phyloP scores from a whole-genome alignment of 1,140 invertebrate genomes.

The Diplogasteroides magnus region DNA sequence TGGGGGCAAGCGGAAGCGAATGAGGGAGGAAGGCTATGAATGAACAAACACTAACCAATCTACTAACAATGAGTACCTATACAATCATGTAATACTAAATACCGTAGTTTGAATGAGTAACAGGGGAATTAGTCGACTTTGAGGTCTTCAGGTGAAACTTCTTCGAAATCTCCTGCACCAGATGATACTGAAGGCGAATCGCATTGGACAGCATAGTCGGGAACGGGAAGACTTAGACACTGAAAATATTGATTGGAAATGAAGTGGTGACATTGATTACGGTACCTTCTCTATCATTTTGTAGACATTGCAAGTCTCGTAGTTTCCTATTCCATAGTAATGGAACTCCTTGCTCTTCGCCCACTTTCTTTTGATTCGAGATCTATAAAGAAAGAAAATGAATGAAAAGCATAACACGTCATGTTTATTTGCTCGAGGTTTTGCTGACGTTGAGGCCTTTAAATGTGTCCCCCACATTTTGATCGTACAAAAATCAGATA shows the following conservation, averaged over 20 bases:
- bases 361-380: slow-evolving; percentile 74
- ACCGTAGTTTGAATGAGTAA: no score
- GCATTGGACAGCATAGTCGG: not conserved
- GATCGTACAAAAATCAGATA: no score
- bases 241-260: not conserved
- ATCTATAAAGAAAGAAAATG: slow-evolving; percentile 55
- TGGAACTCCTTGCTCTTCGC: slow-evolving; percentile 44
- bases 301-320: slow-evolving; percentile 45
- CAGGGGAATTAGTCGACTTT: not conserved
- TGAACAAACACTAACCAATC: no score
- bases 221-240: not conserved
- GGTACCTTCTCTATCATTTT: slow-evolving; percentile 36
- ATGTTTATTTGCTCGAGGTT: no score
- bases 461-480: no score
- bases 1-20: no score
- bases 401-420: no score
- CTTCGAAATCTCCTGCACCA: not conserved
- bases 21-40: no score
- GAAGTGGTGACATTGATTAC: no score
- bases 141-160: not conserved
- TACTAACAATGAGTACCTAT: no score
- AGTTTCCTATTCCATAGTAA: slow-evolving; percentile 49
- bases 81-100: no score
- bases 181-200: not conserved
- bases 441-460: no score